Evolutionary conservation across 2,888 invertebrate species (phyloP), one percentile per base, ranked within the genome.

Genomic region (Drosophila barbarae): DNA sequence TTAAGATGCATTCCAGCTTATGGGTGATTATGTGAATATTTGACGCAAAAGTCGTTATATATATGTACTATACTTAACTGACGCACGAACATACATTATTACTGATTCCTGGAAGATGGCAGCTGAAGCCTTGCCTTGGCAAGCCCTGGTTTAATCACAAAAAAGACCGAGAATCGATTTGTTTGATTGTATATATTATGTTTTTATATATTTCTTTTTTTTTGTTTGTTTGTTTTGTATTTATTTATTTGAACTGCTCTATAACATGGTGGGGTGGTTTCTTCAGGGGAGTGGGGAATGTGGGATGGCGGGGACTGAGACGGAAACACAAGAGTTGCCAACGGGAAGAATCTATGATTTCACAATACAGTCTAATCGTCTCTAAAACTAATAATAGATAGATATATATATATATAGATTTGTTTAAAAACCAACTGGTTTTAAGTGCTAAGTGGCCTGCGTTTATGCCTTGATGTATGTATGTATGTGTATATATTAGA

Each of bases 161-260:
- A 5, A 35, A 26, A 46, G 2, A 49, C 26, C n/a, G 2, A 9
- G 10, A 55, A 13, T 55, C 3, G 6, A 30, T 38, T 49, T 38
- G 6, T 49, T 47, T n/a, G 5, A n/a, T 12, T 35, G 21, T 30
- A 47, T 47, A 21, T 44, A 23, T 47, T 49, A 28, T 28, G 13
- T 66, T 66, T 58, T 53, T 67, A 18, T 63, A 63, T 70, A 77
- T 69, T 64, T 23, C 3, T 23, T 68, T 60, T 61, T 59, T 68
- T 41, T 15, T 65, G 54, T 59, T 64, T 70, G 21, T 21, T 21
- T 38, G 15, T 41, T 49, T 46, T 44, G 28, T 46, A 13, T 47
- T 32, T 13, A 47, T 76, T 51, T 64, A 50, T 72, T 76, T 76
- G 56, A 61, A 55, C 74, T 76, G 69, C 38, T 61, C 32, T 56